Evolutionary conservation across 1,140 invertebrate genomes (phyloP).

Genomic region (Caligus rogercresseyi): DNA sequence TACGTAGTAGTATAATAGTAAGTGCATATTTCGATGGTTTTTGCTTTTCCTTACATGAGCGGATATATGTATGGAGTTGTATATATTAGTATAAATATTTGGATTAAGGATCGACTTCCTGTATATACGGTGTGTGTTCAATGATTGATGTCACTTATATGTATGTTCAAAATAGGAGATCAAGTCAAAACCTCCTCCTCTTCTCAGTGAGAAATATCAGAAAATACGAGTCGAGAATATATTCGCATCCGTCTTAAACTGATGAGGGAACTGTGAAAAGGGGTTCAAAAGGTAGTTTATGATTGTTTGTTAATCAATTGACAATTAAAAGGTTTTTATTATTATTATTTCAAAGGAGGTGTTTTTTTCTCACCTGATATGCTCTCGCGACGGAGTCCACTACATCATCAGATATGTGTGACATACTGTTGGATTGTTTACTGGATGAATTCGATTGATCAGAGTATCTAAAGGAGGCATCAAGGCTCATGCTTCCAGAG

Average conservation of each 20-base stretch:
- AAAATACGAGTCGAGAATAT: neutral
- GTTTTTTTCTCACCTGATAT: neutral
- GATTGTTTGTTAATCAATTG: neutral
- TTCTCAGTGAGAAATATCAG: neutral
- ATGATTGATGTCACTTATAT: no score
- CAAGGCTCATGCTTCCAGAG: neutral
- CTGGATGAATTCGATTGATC: neutral
- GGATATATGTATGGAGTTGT: no score
- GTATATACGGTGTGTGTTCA: no score
- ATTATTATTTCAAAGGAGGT: neutral
- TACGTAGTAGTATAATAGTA: no score
- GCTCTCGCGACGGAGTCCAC: neutral
- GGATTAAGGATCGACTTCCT: no score
- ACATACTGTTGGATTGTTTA: neutral
- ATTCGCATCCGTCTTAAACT: neutral
- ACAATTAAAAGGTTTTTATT: neutral
- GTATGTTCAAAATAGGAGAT: no score
- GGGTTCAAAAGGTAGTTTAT: neutral
- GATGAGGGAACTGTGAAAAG: neutral
- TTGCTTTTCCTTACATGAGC: no score
- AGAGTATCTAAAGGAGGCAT: neutral
- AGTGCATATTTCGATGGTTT: no score
- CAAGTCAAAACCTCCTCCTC: no score
- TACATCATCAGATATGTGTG: neutral
- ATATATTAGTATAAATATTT: no score